Conservation (phyloP, 2,888 invertebrate genomes). For the Lasioglossum morio region DNA sequence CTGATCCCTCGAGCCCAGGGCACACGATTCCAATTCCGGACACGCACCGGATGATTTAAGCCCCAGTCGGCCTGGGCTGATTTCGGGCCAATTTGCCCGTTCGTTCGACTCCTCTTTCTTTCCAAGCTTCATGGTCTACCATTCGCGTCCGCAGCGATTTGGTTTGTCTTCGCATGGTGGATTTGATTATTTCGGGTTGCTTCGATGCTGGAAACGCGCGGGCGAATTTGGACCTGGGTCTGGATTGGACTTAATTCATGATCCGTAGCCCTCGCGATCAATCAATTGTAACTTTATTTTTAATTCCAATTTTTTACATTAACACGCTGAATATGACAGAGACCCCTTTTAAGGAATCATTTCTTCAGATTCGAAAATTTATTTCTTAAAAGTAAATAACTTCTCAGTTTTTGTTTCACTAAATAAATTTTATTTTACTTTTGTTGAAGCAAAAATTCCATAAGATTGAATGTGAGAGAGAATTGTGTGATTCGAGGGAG, state of each 20-base stretch:
- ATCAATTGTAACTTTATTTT: not conserved
- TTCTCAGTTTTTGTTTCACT: too few relatives aligned
- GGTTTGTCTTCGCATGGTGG: not conserved
- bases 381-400: too few relatives aligned
- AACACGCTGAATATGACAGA: too few relatives aligned
- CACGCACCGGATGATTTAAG: conserved; percentile 20
- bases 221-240: not conserved
- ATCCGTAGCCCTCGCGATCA: not conserved
- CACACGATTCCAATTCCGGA: not conserved
- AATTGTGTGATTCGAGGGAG: not conserved
- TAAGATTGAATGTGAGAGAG: not conserved
- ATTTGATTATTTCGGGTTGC: not conserved
- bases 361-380: too few relatives aligned
- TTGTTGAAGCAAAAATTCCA: too few relatives aligned
- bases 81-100: not conserved
- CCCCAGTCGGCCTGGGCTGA: not conserved
- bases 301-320: not conserved
- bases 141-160: not conserved
- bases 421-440: too few relatives aligned
- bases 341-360: too few relatives aligned
- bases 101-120: not conserved
- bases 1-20: not conserved
- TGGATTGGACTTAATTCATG: not conserved
- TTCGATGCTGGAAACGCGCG: not conserved
- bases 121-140: not conserved